Evolutionary conservation across 2,113 vertebrate genomes (phyloP), one percentile per base, ranked within the genome.

Genomic region (Lepus timidus): DNA sequence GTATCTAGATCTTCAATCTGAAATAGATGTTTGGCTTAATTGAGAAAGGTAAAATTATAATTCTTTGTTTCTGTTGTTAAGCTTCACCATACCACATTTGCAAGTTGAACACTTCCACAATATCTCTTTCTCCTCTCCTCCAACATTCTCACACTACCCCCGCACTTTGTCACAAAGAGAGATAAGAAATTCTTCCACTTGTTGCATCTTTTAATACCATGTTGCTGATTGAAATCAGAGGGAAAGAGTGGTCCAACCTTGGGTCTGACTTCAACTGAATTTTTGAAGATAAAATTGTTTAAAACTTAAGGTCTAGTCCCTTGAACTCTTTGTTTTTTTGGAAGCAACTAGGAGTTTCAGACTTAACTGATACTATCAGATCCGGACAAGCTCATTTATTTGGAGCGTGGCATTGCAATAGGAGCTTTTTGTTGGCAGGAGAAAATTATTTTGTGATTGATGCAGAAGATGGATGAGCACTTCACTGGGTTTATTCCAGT

Each of bases 261-360:
- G 0, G 39, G 6, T 88, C 36, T 88, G 75, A 82, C 58, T 91
- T 96, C 83, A 95, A 90, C 44, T 93, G 73, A 55, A 68, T 83
- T 33, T 44, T 93, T 94, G 85, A 95, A 87, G 31, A n/a, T 89
- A 68, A 94, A 85, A 78, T 88, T 90, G 67, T 86, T 95, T 95
- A 44, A 95, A 87, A 87, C 58, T 83, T 87, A 90, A 25, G 92
- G 55, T 58, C 62, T 49, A 76, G 33, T 83, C 58, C 22, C 62
- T 78, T 82, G 83, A 89, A 22, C 70, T 83, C 19, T 71, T 58
- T 93, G 33, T 76, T 89, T 51, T 44, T 81, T 88, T 90, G 61
- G 74, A 52, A 68, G 79, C 36, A 82, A 75, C 17, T 61, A n/a
- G 71, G 33, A 95, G 33, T 17, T 89, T 80, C 36, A 88, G 29